These are phyloP conservation scores for Agrilus planipennis DNA, from an alignment of 1,140 invertebrate genomes.

Conservation along the genomic window DNA sequence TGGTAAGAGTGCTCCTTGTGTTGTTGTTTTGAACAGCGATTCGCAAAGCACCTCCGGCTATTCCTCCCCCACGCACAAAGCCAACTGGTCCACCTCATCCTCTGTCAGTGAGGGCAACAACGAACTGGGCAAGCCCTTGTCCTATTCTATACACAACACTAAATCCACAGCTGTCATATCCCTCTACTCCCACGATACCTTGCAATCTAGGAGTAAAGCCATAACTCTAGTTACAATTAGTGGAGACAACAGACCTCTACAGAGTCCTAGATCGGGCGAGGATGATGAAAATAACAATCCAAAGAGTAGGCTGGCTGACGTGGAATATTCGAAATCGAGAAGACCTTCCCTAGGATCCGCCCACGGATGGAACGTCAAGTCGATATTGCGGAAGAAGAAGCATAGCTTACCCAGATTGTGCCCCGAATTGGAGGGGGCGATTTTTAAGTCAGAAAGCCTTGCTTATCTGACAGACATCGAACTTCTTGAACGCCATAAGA, in stretches of 20 bases:
- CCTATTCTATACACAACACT: constrained; percentile 31
- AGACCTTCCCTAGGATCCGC: constrained; percentile 6
- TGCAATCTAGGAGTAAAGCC: constrained; percentile 24
- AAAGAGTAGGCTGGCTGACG: background rate
- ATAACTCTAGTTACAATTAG: constrained; percentile 32
- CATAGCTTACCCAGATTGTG: constrained; percentile 23
- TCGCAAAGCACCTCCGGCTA: constrained; percentile 37
- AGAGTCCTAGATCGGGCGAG: background rate
- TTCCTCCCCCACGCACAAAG: constrained; percentile 31
- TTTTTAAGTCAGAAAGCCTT: constrained; percentile 38
- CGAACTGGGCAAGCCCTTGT: constrained; percentile 25
- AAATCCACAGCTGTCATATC: constrained; percentile 31
- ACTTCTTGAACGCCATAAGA: constrained; percentile 34
- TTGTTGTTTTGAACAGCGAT: constrained; percentile 26
- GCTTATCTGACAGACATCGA: constrained; percentile 35
- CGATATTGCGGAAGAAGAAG: constrained; percentile 29
- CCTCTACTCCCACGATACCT: constrained; percentile 20
- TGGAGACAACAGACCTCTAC: constrained; percentile 17
- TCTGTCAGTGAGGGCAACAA: constrained; percentile 30
- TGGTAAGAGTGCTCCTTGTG: constrained; percentile 28
- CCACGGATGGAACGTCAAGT: constrained; percentile 29
- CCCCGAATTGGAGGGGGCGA: constrained; percentile 35
- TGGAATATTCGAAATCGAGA: background rate
- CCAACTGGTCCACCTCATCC: constrained; percentile 31
- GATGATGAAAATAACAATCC: background rate